Base-by-base conservation (phyloP, 2,797 vertebrate genomes). In the Hozukius guyotensis region DNA sequence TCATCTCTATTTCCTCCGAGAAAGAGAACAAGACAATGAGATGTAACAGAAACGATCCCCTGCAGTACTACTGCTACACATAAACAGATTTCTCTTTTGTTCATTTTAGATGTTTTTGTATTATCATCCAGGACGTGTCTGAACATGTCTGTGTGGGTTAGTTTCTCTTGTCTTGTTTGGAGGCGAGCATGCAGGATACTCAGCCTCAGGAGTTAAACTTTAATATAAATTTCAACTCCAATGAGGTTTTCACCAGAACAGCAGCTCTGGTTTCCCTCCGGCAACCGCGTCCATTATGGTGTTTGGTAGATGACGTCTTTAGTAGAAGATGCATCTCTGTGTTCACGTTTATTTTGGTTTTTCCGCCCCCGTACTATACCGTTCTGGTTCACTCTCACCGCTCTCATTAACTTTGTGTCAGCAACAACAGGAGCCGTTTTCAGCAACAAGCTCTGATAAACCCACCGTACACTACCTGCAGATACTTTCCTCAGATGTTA, bases 211-310 rank as follows among this genome's bases (percentile, higher is more conserved):
- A 46, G 11, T 31, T 20, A 14, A 52, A 60, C 9, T 31, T 32
- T 68, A 46, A 67, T 67, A 52, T 52, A 22, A 29, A 68, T n/a
- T 34, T 76, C 11, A 55, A 55, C 42, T 63, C 20, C 46, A 63
- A 14, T 29, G 9, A 67, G 29, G 9, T 29, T 74, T 64, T 64
- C 34, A 59, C 14, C 18, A 59, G 55, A 29, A 29, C 31, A 64
- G 22, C 32, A 2, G 22, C 60, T 55, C 4, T 12, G 5, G 25
- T 42, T 65, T 20, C 49, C 55, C 56, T 61, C 22, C 22, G 36
- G 14, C 34, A 12, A 31, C 34, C 7, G 6, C 20, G 16, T 22
- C 32, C n/a, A 3, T 42, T 16, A 32, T 25, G 25, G 38, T 42
- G 64, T 49, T 49, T 46, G 0, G 32, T 42, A 38, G n/a, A 46